A percentile compares a stretch with the other conserved stretches of the same genome.
Conservation (phyloP, 2,888 invertebrate genomes). For the Hypercompe scribonia region DNA sequence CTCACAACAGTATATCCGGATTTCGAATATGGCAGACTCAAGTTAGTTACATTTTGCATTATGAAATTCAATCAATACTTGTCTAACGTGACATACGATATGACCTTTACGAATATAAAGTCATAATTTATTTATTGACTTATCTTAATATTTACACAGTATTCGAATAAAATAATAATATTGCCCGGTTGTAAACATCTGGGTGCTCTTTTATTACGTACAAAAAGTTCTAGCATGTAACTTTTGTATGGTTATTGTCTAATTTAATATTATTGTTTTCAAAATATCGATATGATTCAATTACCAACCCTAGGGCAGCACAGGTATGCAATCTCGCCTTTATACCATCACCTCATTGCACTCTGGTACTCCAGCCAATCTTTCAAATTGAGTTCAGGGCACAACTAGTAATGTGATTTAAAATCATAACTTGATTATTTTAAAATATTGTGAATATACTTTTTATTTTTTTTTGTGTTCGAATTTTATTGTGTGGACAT, state of each 20-base stretch:
- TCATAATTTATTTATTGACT: background rate
- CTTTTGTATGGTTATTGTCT: background rate
- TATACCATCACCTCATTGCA: constrained; percentile 76
- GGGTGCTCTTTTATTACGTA: background rate
- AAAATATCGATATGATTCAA: constrained; percentile 61
- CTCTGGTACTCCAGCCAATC: constrained; percentile 67
- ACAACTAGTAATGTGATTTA: constrained; percentile 49
- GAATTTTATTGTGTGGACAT: background rate
- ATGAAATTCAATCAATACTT: background rate
- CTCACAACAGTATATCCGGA: background rate
- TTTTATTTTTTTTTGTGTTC: constrained; percentile 15
- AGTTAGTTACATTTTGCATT: background rate
- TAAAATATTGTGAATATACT: constrained; percentile 40
- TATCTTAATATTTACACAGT: background rate
- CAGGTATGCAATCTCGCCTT: constrained; percentile 81
- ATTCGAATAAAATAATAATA: background rate
- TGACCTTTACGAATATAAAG: background rate
- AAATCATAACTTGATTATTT: constrained; percentile 45
- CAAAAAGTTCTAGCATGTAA: background rate
- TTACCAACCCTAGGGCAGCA: constrained; percentile 65
- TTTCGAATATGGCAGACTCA: background rate
- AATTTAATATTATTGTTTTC: background rate
- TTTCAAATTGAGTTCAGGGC: constrained; percentile 61
- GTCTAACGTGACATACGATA: background rate
- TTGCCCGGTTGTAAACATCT: background rate